Percentiles rank a stretch among this genome's conserved stretches.
phyloP scores from a whole-genome alignment of 2,113 vertebrate genomes.

The Hyla sarda region DNA sequence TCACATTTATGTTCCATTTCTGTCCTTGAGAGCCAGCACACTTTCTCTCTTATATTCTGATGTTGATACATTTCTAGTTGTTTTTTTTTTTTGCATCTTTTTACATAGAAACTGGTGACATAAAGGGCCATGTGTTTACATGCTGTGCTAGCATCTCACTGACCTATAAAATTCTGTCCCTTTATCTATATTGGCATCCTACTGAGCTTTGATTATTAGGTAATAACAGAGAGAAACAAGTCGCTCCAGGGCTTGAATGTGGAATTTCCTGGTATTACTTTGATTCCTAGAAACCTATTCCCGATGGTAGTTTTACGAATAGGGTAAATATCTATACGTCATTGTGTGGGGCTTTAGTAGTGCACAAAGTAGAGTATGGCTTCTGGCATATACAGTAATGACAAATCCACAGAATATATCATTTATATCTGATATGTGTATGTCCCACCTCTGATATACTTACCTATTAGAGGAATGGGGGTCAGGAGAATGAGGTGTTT shows the following conservation, averaged over 20 bases:
- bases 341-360: background rate
- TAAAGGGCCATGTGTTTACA: background rate
- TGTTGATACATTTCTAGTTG: background rate
- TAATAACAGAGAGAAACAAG: background rate
- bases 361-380: too few relatives aligned
- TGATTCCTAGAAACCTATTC: background rate
- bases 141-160: background rate
- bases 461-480: too few relatives aligned
- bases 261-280: background rate
- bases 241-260: background rate
- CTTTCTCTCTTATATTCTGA: too few relatives aligned
- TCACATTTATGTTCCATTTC: too few relatives aligned
- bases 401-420: too few relatives aligned
- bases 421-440: too few relatives aligned
- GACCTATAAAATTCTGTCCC: background rate
- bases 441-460: too few relatives aligned
- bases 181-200: background rate
- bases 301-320: background rate
- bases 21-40: too few relatives aligned
- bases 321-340: too few relatives aligned
- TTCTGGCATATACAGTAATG: too few relatives aligned
- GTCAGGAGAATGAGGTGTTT: too few relatives aligned
- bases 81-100: too few relatives aligned
- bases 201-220: background rate
- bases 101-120: background rate